phyloP scores from a whole-genome alignment of 2,888 invertebrate species.

The Microdon myrmicae region DNA sequence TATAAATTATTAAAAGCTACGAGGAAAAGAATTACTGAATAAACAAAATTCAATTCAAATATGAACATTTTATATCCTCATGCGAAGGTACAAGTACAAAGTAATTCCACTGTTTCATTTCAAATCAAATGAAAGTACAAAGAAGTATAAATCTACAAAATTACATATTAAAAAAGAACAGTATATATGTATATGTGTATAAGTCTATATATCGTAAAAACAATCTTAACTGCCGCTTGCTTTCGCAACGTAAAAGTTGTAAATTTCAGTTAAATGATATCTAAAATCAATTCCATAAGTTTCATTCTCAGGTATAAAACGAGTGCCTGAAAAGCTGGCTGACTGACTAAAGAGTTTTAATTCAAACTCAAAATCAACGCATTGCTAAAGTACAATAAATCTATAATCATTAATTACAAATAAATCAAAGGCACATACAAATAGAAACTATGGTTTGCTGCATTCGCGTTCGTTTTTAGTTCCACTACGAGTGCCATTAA shows the following conservation, averaged over 20 bases:
- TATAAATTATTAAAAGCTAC: constrained; percentile 45
- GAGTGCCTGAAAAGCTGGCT: constrained; percentile 26
- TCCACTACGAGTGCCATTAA: constrained; percentile 9
- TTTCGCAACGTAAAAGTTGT: no score
- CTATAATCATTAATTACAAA: constrained; percentile 37
- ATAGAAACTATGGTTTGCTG: constrained; percentile 52
- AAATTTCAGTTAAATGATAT: constrained; percentile 8
- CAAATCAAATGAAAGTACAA: constrained; percentile 18
- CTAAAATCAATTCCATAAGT: constrained; percentile 22
- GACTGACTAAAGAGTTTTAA: constrained; percentile 22
- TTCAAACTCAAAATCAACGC: constrained; percentile 26
- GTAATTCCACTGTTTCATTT: constrained; percentile 17
- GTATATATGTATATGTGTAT: no score
- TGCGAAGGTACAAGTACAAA: constrained; percentile 7
- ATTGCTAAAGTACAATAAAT: constrained; percentile 28
- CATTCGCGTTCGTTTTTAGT: constrained; percentile 21
- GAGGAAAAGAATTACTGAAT: constrained; percentile 34
- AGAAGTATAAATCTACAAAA: constrained; percentile 13
- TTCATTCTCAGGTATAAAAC: constrained; percentile 12
- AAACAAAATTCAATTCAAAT: constrained; percentile 45
- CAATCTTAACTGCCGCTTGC: no score
- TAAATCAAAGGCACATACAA: constrained; percentile 53
- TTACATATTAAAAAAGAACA: no score
- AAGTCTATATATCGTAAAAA: no score
- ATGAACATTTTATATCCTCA: constrained; percentile 28